Evolutionary conservation across 2,113 vertebrate species (phyloP).

Genomic region (Amia ocellicauda): DNA sequence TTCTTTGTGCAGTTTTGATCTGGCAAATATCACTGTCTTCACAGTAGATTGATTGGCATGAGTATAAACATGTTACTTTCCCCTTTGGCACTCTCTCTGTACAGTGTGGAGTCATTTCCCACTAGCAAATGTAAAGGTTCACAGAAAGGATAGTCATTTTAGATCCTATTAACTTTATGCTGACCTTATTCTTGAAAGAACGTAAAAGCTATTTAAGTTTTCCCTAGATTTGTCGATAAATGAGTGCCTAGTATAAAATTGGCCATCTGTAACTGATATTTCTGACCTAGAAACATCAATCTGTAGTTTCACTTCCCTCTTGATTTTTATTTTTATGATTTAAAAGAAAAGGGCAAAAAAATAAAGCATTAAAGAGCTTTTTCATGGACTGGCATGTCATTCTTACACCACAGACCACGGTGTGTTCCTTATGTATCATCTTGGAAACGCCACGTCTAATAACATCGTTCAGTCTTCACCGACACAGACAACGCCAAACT

Average conservation of each 20-base stretch:
- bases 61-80: too few relatives aligned
- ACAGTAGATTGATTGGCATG: too few relatives aligned
- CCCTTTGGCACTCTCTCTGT: background rate
- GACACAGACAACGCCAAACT: too few relatives aligned
- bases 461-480: too few relatives aligned
- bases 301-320: background rate
- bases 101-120: background rate
- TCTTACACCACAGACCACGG: background rate
- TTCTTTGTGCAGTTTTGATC: too few relatives aligned
- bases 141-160: background rate
- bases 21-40: too few relatives aligned
- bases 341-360: too few relatives aligned
- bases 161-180: background rate
- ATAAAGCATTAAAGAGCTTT: too few relatives aligned
- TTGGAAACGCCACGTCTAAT: too few relatives aligned
- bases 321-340: background rate
- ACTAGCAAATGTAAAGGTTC: too few relatives aligned
- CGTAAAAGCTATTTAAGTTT: background rate
- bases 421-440: too few relatives aligned
- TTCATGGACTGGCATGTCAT: too few relatives aligned
- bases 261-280: background rate
- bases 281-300: background rate
- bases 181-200: conserved; percentile 1
- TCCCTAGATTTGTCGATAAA: background rate
- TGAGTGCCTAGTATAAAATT: background rate